Evolutionary conservation across 2,797 vertebrate genomes (phyloP).

Genomic region (Urophycis tenuis): DNA sequence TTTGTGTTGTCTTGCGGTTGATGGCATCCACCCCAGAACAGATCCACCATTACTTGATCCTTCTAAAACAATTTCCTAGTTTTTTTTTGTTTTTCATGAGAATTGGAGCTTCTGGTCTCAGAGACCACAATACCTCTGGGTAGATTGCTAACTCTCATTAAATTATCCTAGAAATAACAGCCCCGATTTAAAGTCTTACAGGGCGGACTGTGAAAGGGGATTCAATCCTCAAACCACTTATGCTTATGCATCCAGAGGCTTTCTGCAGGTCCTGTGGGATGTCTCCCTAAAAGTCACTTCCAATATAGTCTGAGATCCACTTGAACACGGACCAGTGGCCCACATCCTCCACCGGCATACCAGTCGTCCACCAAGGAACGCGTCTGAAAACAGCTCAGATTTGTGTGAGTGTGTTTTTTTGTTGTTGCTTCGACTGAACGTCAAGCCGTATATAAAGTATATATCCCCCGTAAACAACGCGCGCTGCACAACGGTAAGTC

Average conservation of each 20-base stretch:
- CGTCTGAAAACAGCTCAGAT: neutral
- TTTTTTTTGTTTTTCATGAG: neutral
- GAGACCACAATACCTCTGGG: constrained; percentile 25
- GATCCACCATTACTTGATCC: constrained; percentile 12
- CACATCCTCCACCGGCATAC: constrained; percentile 17
- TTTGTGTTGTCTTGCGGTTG: constrained; percentile 28
- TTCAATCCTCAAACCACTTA: constrained; percentile 30
- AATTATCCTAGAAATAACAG: constrained; percentile 29
- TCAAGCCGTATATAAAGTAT: neutral
- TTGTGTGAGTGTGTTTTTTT: neutral
- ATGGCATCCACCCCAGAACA: constrained; percentile 19
- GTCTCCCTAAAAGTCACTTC: constrained; percentile 52
- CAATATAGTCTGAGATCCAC: constrained; percentile 52
- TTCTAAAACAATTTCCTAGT: constrained; percentile 19
- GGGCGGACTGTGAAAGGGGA: constrained; percentile 24
- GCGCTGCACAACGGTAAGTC: neutral
- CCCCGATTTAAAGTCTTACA: constrained; percentile 27
- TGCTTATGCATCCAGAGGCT: constrained; percentile 37
- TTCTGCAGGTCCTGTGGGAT: constrained; percentile 44
- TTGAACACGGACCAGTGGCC: constrained; percentile 33
- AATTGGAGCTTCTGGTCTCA: constrained; percentile 18
- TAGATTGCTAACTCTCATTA: constrained; percentile 43
- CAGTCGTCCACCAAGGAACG: constrained; percentile 30
- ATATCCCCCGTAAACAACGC: neutral
- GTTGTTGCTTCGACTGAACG: neutral